A percentile compares a stretch with the other conserved stretches of the same genome.
phyloP scores from a whole-genome alignment of 1,140 invertebrate genomes.

The Macrocentrus cingulum region DNA sequence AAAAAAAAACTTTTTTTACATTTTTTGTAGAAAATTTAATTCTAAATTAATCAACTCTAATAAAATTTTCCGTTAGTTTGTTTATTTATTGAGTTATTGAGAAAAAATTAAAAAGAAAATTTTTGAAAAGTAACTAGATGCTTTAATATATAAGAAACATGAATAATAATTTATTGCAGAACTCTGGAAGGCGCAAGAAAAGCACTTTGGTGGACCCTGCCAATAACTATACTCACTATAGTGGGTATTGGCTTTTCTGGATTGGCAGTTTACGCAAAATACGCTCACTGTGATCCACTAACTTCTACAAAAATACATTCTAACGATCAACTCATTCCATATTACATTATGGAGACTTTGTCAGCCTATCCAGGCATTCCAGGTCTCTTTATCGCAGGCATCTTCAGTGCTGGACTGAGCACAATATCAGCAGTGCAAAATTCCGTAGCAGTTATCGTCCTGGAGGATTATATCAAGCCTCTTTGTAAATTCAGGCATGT shows the following conservation, averaged over 20 bases:
- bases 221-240: slow-evolving; percentile 68
- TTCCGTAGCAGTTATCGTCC: slow-evolving; percentile 79
- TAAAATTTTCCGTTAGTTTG: no score
- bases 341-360: slow-evolving; percentile 78
- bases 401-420: slow-evolving; percentile 74
- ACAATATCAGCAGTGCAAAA: slow-evolving; percentile 84
- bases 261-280: slow-evolving; percentile 77
- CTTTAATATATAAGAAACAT: no score
- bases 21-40: no score
- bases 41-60: no score
- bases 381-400: slow-evolving; percentile 62
- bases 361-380: slow-evolving; percentile 67
- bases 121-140: no score
- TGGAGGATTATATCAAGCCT: slow-evolving; percentile 76
- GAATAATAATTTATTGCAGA: no score
- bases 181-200: slow-evolving; percentile 66
- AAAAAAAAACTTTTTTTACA: no score
- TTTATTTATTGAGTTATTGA: no score
- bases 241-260: slow-evolving; percentile 75
- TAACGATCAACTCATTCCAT: slow-evolving; percentile 69
- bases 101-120: no score
- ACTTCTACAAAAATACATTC: slow-evolving; percentile 59
- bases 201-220: slow-evolving; percentile 72
- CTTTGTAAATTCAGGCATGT: slow-evolving; percentile 35
- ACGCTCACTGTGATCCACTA: slow-evolving; percentile 75